A percentile compares a stretch with the other conserved stretches of the same genome.
These are phyloP conservation scores for Leptura quadrifasciata DNA, from an alignment of 2,888 invertebrate species.

Conservation along the genomic window DNA sequence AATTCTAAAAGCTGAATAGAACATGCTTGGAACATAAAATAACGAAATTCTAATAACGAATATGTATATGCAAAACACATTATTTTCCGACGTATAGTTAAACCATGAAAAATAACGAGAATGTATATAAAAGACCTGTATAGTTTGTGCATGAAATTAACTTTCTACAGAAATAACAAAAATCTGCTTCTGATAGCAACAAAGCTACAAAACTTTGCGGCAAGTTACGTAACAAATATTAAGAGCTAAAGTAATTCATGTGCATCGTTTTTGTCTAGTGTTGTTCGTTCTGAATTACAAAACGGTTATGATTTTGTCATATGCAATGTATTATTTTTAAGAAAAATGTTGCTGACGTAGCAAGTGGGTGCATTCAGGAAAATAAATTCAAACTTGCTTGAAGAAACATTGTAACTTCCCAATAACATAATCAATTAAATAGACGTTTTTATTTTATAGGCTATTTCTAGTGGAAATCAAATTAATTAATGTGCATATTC, in stretches of 20 bases:
- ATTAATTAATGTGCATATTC: too few species aligned
- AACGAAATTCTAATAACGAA: too few species aligned
- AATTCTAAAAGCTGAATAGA: too few species aligned
- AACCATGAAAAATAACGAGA: background rate
- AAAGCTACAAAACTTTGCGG: slow-evolving; percentile 16
- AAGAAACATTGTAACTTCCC: too few species aligned
- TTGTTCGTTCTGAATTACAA: too few species aligned
- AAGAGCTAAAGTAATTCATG: background rate
- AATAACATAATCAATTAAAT: too few species aligned
- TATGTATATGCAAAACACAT: too few species aligned
- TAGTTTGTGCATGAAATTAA: slow-evolving; percentile 23
- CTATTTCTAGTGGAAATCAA: too few species aligned
- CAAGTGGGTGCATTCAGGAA: background rate
- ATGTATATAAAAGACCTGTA: slow-evolving; percentile 3
- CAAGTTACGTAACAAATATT: background rate
- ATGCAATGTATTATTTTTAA: background rate
- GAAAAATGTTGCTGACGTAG: background rate
- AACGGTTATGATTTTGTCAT: background rate
- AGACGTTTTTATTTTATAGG: too few species aligned
- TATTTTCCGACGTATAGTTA: background rate
- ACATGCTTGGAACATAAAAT: too few species aligned
- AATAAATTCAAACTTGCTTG: background rate
- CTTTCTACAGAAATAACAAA: slow-evolving; percentile 13
- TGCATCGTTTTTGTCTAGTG: background rate
- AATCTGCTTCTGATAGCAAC: slow-evolving; percentile 26